Base-by-base conservation (phyloP, 1,140 invertebrate genomes). In the Drosophila teissieri region DNA sequence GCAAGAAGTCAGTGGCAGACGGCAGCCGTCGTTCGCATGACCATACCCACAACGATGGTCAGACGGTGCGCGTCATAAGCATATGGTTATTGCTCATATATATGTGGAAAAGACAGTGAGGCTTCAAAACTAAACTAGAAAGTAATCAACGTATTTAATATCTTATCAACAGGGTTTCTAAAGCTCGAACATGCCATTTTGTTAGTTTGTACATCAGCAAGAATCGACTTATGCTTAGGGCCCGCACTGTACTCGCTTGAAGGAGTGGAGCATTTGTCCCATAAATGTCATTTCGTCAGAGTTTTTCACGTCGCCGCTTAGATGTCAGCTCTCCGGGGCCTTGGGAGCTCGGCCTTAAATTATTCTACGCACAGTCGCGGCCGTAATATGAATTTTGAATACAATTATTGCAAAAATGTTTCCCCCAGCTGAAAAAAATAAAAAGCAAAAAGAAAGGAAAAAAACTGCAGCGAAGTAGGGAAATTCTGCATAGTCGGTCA, bases 211-310 rank as follows among this genome's bases (percentile, higher is more conserved):
- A 55, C 6, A 55, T 17, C 37, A 4, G 4, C 4, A 14, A 10
- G 3, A 37, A 19, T 15, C 22, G 10, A 39, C 44, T 22, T 69
- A 70, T 19, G 42, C 5, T 4, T 2, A 0, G 1, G 27, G 10
- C 5, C 17, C 44, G 12, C 68, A 70, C 68, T 70, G 68, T 70
- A 27, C 10, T 14, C 12, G 12, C n/a, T 58, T 68, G 58, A 83
- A 88, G 82, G 83, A 86, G 82, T 86, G 82, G 80, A 83, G 79
- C 83, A 79, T 88, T 86, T 88, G 83, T 89, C 83, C 84, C 83
- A 88, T 89, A 88, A 89, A 83, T 89, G 83, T 89, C 83, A 88
- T 68, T 88, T 44, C 54, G 76, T 80, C 81, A 85, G 77, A 80
- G 81, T 85, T 80, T 84, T 84, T 85, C 77, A 85, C 77, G 81